Evolutionary conservation across 2,797 vertebrate genomes (phyloP).

Genomic region (Lepus townsendii): DNA sequence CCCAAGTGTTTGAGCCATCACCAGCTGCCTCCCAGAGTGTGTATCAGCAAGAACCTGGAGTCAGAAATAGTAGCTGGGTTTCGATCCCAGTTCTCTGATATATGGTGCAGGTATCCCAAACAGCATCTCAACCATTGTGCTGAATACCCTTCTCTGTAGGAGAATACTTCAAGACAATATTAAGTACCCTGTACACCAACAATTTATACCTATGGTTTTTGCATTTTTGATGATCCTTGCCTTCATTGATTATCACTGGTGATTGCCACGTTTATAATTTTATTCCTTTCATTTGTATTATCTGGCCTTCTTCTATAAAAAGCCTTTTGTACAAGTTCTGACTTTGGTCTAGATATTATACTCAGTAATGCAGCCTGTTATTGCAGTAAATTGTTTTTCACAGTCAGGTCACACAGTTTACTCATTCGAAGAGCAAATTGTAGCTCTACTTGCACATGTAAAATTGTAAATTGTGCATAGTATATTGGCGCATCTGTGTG

Average conservation of each 20-base stretch:
- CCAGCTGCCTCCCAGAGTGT: too few species aligned
- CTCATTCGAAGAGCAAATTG: constrained; percentile 19
- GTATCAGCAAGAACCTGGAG: too few species aligned
- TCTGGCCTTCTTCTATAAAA: not conserved
- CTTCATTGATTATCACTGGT: not conserved
- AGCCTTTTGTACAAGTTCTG: not conserved
- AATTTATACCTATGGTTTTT: not conserved
- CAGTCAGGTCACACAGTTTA: not conserved
- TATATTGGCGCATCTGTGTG: not conserved
- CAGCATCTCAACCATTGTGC: too few species aligned
- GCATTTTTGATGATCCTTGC: not conserved
- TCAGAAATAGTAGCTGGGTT: too few species aligned
- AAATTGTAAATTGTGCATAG: not conserved
- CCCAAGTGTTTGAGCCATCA: too few species aligned
- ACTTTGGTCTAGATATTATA: not conserved
- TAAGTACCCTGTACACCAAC: not conserved
- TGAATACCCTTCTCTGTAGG: too few species aligned
- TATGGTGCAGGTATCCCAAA: too few species aligned
- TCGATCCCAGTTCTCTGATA: too few species aligned
- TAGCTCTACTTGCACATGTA: not conserved
- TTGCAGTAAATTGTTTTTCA: constrained; percentile 33
- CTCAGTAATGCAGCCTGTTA: not conserved
- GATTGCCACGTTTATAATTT: not conserved
- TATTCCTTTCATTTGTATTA: not conserved
- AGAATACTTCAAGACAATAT: not conserved